Evolutionary conservation across 2,797 vertebrate genomes (phyloP), one percentile per base, ranked within the genome.

Genomic region (Sebastes jordani): DNA sequence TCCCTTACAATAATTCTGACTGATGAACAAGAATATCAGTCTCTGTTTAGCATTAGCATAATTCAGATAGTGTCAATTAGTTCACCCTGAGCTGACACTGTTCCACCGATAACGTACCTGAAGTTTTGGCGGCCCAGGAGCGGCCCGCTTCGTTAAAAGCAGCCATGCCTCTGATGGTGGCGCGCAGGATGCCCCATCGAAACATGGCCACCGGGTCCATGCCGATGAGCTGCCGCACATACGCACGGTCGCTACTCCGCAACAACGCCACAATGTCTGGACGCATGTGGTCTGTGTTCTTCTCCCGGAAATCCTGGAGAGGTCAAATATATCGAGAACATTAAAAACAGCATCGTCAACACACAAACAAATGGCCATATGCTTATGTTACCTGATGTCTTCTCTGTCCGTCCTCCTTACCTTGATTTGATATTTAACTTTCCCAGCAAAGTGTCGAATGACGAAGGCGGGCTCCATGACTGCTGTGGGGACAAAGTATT

Each of bases 211-310:
- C 97, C 0, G 99, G 99, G 72, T 99, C 98, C 98, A 99, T 99
- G 16, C 98, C 97, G 0, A 99, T 97, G 72, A 99, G 96, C 93
- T 99, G 97, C 2, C 98, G 97, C 64, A 99, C 96, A 0, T 97
- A 99, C 0, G 97, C 96, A 0, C 97, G 96, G 88, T 99, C 98
- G 0, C 99, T 99, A 93, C 98, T 96, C 9, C 99, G 94, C 27
- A 99, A 92, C 30, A 99, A 95, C 0, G 97, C 97, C 71, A 99
- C 98, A 0, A 99, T 99, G 84, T 99, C 99, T 0, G 98, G 97
- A 6, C 98, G 96, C 99, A 99, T 99, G 95, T 98, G 97, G 91
- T 99, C 99, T 20, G 98, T 99, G 88, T 99, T 99, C 84, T 99
- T 99, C 95, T 99, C 99, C 11, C 98, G 96, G 92, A 99, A 99